Conservation (phyloP, 2,888 invertebrate genomes). For the Pachliopta kotzebuea region DNA sequence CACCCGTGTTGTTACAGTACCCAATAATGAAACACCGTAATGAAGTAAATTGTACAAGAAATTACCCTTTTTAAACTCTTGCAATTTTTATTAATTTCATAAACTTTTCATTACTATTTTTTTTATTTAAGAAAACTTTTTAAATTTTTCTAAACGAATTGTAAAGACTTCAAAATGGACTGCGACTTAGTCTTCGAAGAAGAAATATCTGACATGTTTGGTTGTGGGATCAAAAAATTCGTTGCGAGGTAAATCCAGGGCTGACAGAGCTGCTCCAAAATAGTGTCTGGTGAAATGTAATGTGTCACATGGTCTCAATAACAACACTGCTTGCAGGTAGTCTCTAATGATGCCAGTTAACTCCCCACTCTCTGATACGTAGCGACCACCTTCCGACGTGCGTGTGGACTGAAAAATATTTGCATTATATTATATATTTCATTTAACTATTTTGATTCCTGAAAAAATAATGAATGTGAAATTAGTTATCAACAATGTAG, state of each 20-base stretch:
- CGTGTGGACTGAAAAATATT: slow-evolving; percentile 56
- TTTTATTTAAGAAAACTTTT: background rate
- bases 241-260: slow-evolving; percentile 70
- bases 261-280: slow-evolving; percentile 71
- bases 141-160: no score
- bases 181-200: slow-evolving; percentile 58
- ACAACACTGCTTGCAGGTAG: slow-evolving; percentile 80
- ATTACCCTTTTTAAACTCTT: background rate
- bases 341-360: slow-evolving; percentile 80
- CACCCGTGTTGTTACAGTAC: no score
- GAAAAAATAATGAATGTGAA: no score
- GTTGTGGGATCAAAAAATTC: slow-evolving; percentile 69
- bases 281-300: slow-evolving; percentile 79
- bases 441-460: no score
- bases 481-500: no score
- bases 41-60: background rate
- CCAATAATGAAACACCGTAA: no score
- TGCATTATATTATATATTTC: background rate
- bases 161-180: no score
- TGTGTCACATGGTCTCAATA: slow-evolving; percentile 79
- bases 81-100: slow-evolving; percentile 3
- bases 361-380: slow-evolving; percentile 79
- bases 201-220: slow-evolving; percentile 67
- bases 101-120: background rate
- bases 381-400: slow-evolving; percentile 76